A percentile compares a stretch with the other conserved stretches of the same genome.
These are phyloP conservation scores for Ciconia maguari DNA, from an alignment of 2,113 vertebrate species.

Conservation along the genomic window DNA sequence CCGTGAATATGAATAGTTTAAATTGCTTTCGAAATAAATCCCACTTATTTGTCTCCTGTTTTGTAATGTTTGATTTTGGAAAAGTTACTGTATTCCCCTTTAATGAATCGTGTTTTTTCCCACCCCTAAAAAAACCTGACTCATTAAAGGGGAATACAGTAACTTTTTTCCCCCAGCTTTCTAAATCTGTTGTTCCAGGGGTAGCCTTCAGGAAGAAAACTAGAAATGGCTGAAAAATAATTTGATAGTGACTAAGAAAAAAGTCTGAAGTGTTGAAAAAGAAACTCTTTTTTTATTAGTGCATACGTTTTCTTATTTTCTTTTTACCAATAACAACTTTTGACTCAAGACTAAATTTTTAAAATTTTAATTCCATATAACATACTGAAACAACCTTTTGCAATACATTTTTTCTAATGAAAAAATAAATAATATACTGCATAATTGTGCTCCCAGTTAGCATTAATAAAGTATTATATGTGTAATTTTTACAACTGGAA, in stretches of 20 bases:
- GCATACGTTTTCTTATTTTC: not conserved
- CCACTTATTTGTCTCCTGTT: not conserved
- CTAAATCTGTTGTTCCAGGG: not conserved
- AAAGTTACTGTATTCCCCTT: not conserved
- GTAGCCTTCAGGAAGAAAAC: not conserved
- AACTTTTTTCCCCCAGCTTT: not conserved
- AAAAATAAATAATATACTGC: constrained; percentile 8
- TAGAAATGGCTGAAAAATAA: not conserved
- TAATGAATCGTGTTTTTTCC: not conserved
- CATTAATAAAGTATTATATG: constrained; percentile 65
- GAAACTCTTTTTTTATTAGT: not conserved
- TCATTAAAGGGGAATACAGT: no score
- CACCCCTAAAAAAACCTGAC: no score
- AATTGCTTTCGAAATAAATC: not conserved
- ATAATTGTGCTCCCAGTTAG: constrained; percentile 29
- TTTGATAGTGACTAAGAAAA: not conserved
- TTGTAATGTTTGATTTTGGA: not conserved
- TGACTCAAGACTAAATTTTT: not conserved
- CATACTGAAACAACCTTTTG: not conserved
- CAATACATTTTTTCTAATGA: constrained; percentile 1
- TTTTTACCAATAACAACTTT: not conserved
- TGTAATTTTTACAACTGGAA: constrained; percentile 58
- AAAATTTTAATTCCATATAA: not conserved
- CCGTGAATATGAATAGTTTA: not conserved
- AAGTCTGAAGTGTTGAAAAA: not conserved